Base-by-base conservation (phyloP, 64 coral and sea anemone genomes). In the Porites australiensis region DNA sequence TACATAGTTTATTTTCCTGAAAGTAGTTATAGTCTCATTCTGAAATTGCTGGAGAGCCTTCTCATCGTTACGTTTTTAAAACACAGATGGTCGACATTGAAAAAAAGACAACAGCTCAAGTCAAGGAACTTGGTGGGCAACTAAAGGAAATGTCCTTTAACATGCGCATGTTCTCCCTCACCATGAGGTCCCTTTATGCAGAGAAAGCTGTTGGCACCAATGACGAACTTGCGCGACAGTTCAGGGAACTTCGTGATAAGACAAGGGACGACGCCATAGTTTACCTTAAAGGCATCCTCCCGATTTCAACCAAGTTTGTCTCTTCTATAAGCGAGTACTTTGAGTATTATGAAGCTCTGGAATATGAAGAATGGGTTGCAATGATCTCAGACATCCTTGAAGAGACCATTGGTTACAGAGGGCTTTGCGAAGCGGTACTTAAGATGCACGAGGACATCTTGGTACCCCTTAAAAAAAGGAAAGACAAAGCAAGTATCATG, bases 381-480 rank as follows among this genome's bases (percentile, higher is more conserved):
- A 83, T 16, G 27, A 3, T 75, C 12, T 37, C 27, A 3, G 48
- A 44, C 8, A 22, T 75, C 48, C 50, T 20, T 20, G 79, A 83
- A 2, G 58, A 50, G 18, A 61, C 15, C 27, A 21, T n/a, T 20
- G 18, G 37, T 55, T 18, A 83, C 52, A 71, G 68, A 16, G 18
- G 19, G 4, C 50, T 22, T 43, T 53, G 13, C 1, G 50, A 83
- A 60, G 14, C 43, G 3, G 4, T 83, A n/a, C 58, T 83, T 20
- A 14, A 57, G 15, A 2, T 69, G 61, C 65, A 86, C 18, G 83
- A 86, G 48, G 22, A 68, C 68, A 86, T 86, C 44, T 49, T 86
- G 44, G 21, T 9, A 20, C 51, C 77, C 16, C 52, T 79, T 20
- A 79, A 55, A 20, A 48, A 51, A 12, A 48, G 52, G 15, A 43